These are phyloP conservation scores for Cenopis cana DNA, from an alignment of 2,888 invertebrate genomes.

Conservation along the genomic window DNA sequence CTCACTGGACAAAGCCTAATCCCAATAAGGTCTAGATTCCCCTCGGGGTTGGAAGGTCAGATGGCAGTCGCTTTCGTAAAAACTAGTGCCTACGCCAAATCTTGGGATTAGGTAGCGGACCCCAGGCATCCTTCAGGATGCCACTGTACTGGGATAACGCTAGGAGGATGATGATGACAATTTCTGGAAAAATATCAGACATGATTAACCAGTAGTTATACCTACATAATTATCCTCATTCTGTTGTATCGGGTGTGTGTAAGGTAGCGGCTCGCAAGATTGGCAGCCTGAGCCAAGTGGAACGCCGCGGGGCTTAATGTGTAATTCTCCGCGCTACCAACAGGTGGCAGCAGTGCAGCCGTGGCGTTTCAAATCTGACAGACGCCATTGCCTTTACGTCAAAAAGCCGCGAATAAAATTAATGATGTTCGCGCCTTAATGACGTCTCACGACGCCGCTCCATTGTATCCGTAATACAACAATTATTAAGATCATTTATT, in stretches of 20 bases:
- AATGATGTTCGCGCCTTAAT: conserved; percentile 85
- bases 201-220: background rate
- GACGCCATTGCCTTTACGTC: conserved; percentile 84
- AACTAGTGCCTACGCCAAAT: no score
- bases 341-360: conserved; percentile 82
- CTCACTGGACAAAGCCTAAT: no score
- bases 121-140: no score
- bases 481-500: conserved; percentile 86
- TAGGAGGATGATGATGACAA: no score
- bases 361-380: conserved; percentile 83
- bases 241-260: background rate
- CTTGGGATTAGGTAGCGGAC: no score
- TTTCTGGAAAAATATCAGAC: background rate
- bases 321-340: conserved; percentile 84
- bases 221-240: background rate
- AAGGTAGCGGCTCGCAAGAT: conserved; percentile 3
- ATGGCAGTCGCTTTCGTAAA: no score
- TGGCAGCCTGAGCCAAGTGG: conserved; percentile 68
- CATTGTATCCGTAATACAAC: conserved; percentile 85
- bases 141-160: no score
- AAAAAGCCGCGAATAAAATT: conserved; percentile 85
- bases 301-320: conserved; percentile 78
- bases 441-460: conserved; percentile 84
- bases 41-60: no score
- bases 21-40: no score